A percentile compares a stretch with the other conserved stretches of the same genome.
phyloP scores from a whole-genome alignment of 92 coral and sea anemone genomes.

The Chrysogorgia sp. region DNA sequence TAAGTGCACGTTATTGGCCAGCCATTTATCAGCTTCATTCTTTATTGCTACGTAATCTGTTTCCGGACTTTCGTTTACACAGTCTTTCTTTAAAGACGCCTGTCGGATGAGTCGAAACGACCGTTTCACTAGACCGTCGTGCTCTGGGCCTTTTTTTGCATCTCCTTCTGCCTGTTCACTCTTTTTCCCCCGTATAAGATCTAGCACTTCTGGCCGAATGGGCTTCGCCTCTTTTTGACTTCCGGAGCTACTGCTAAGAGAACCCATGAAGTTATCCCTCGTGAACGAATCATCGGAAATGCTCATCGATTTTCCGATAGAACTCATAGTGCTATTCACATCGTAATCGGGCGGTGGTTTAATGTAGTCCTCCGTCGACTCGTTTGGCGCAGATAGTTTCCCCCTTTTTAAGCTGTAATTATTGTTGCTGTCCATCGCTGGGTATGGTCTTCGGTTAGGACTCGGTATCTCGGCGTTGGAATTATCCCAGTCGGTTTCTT shows the following conservation, averaged over 20 bases:
- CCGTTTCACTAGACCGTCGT: constrained; percentile 30
- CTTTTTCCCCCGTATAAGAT: not conserved
- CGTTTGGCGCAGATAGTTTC: constrained; percentile 4
- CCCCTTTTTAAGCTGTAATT: constrained; percentile 30
- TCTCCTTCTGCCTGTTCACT: not conserved
- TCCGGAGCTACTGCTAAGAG: constrained; percentile 29
- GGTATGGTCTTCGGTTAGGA: constrained; percentile 21
- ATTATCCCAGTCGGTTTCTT: constrained; percentile 31
- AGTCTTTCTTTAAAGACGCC: not conserved
- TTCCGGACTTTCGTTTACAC: not conserved
- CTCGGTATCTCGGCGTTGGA: constrained; percentile 3
- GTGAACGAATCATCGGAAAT: constrained; percentile 14
- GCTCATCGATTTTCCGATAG: not conserved
- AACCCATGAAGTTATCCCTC: constrained; percentile 19
- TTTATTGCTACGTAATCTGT: constrained; percentile 7
- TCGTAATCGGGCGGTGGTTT: constrained; percentile 36
- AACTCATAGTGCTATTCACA: constrained; percentile 2
- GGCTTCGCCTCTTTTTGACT: constrained; percentile 23
- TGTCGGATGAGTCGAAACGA: constrained; percentile 28
- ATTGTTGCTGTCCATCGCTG: constrained; percentile 1
- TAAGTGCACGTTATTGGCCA: constrained; percentile 14
- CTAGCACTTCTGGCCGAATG: not conserved
- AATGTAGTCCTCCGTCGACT: not conserved
- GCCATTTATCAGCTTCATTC: constrained; percentile 30
- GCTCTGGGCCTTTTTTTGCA: not conserved